Conservation (phyloP, 2,113 vertebrate species). For the Otolemur garnettii region DNA sequence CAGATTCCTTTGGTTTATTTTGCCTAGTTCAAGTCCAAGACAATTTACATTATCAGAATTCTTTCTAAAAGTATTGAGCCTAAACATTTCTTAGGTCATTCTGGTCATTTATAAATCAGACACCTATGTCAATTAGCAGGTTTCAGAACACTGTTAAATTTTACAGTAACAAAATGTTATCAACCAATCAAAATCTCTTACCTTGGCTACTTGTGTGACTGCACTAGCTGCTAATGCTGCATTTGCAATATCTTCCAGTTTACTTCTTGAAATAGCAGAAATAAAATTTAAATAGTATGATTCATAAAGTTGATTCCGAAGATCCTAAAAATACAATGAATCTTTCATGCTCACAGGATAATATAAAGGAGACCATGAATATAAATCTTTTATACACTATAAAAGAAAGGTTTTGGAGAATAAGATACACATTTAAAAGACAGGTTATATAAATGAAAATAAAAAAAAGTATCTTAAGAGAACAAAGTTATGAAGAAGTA, state of each 20-base stretch:
- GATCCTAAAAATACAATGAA: constrained; percentile 90
- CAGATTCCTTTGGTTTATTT: constrained; percentile 23
- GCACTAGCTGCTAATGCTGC: constrained; percentile 96
- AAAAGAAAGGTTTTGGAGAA: constrained; percentile 21
- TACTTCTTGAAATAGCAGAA: constrained; percentile 99
- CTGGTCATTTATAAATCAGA: constrained; percentile 1
- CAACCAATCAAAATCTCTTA: constrained; percentile 79
- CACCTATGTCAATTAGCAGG: background rate
- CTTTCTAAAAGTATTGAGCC: background rate
- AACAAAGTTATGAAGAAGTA: constrained; percentile 49
- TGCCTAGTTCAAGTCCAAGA: constrained; percentile 15
- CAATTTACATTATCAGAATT: constrained; percentile 34
- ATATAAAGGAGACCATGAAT: constrained; percentile 29
- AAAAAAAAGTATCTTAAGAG: background rate
- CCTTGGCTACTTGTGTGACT: constrained; percentile 97
- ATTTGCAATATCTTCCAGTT: constrained; percentile 98
- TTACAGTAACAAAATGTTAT: constrained; percentile 35
- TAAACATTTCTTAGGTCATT: constrained; percentile 10
- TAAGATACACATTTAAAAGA: constrained; percentile 14
- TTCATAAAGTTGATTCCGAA: constrained; percentile 97
- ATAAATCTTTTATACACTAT: background rate
- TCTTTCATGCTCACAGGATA: constrained; percentile 31
- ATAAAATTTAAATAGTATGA: constrained; percentile 99
- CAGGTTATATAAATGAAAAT: background rate
- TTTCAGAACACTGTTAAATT: constrained; percentile 25